Evolutionary conservation across 2,888 invertebrate species (phyloP).

Genomic region (Polymixis lichenea): DNA sequence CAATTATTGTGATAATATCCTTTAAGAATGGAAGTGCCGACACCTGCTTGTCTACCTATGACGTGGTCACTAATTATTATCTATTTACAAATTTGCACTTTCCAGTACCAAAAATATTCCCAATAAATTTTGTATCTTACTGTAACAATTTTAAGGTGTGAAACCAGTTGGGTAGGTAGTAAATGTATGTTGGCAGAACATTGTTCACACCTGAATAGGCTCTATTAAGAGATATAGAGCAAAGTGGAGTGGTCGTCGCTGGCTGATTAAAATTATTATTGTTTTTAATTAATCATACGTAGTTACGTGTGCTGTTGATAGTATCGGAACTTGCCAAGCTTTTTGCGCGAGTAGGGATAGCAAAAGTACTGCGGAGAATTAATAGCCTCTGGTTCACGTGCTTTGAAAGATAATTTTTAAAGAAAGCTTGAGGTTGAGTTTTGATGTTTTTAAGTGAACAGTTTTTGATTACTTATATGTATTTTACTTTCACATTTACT

Average conservation of each 20-base stretch:
- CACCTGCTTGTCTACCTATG: conserved; percentile 58
- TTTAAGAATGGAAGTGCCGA: conserved; percentile 38
- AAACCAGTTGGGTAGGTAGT: not conserved
- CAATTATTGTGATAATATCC: conserved; percentile 63
- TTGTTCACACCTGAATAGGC: conserved; percentile 59
- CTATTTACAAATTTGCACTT: conserved; percentile 36
- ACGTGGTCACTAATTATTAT: conserved; percentile 44
- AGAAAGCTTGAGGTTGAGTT: too few relatives aligned
- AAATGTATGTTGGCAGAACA: conserved; percentile 29
- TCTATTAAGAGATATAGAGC: conserved; percentile 64
- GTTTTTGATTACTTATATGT: too few relatives aligned
- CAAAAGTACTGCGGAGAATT: conserved; percentile 46
- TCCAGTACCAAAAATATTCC: not conserved
- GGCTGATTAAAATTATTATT: conserved; percentile 82
- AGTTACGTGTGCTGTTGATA: conserved; percentile 80
- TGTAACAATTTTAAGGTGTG: conserved; percentile 7
- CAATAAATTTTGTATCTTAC: conserved; percentile 31
- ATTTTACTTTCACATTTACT: too few relatives aligned
- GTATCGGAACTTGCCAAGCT: conserved; percentile 79
- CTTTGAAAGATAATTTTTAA: too few relatives aligned
- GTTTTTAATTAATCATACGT: conserved; percentile 85
- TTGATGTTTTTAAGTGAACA: too few relatives aligned
- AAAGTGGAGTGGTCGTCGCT: conserved; percentile 64
- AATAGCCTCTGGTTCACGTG: too few relatives aligned
- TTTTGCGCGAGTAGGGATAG: conserved; percentile 78